Evolutionary conservation across 2,113 vertebrate genomes (phyloP), one percentile per base, ranked within the genome.

Genomic region (Raphicerus campestris): DNA sequence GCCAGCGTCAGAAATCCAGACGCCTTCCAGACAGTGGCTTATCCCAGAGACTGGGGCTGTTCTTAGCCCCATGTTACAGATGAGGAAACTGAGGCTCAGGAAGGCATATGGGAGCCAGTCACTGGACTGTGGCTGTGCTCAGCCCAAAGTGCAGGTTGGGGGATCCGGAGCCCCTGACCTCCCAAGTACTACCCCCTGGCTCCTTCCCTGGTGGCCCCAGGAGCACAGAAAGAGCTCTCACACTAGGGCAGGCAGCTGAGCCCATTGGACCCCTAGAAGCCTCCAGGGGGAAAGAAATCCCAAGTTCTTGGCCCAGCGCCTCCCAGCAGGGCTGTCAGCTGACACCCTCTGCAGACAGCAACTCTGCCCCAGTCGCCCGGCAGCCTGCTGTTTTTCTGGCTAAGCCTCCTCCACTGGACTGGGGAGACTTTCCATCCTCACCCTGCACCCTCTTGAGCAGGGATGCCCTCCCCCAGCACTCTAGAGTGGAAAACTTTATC

Each of bases 301-400:
- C 2, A 42, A 35, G 35, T 14, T 45, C 49, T 95, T 89, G 87
- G 92, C 94, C 1, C 0, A 0, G 15, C 6, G 51, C 89, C 92
- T 7, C 9, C 9, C 17, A 26, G 66, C 49, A 3, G 24, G 53
- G 83, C 39, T 19, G 61, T 91, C 97, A 95, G 73, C 96, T 75
- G 95, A 94, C 6, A 1, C 60, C 39, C n/a, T 22, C 4, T 7
- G 78, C 87, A 1, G 19, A 53, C 17, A 19, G 56, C 16, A 13
- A 32, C 58, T 39, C 24, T 16, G 55, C 11, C 63, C 35, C 5
- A 45, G 11, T 15, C 5, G 24, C 66, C 7, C 15, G 5, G 30
- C 55, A 8, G 39, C 60, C 49, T 0, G 1, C 15, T 42, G 35
- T 20, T 30, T 61, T 58, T 51, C 87, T 32, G 66, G 39, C 75